Evolutionary conservation across 2,797 vertebrate species (phyloP).

Genomic region (Nasua narica): DNA sequence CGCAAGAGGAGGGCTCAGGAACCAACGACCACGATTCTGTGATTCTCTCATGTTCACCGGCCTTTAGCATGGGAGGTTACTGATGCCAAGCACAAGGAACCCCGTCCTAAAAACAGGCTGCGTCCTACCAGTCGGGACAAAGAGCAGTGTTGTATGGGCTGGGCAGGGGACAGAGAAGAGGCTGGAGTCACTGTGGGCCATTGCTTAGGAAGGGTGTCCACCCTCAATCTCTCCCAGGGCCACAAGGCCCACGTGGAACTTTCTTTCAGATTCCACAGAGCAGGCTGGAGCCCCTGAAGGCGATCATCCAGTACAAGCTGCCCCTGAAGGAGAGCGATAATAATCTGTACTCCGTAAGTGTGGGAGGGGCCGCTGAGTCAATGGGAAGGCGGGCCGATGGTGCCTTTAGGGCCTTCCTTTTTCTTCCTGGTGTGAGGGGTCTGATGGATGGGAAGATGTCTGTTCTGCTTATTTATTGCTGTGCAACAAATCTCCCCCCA

Average conservation of each 20-base stretch:
- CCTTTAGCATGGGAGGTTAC: not conserved
- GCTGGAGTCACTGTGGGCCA: not conserved
- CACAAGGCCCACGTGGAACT: not conserved
- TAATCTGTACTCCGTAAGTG: slow-evolving; percentile 91
- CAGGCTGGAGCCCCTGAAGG: slow-evolving; percentile 90
- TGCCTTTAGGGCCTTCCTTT: not conserved
- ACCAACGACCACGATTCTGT: not conserved
- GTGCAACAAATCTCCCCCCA: no score
- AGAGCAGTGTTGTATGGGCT: not conserved
- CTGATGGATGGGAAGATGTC: not conserved
- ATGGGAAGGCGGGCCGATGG: fast-evolving
- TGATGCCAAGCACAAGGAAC: not conserved
- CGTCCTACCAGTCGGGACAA: not conserved
- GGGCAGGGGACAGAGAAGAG: no score
- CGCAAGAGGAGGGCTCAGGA: not conserved
- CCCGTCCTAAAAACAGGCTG: not conserved
- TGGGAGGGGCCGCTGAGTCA: fast-evolving
- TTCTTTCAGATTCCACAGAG: slow-evolving; percentile 85
- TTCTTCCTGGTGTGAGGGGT: not conserved
- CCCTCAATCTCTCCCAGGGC: not conserved
- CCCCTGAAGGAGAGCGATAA: slow-evolving; percentile 85
- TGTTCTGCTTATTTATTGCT: not conserved
- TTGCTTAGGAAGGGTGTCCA: not conserved
- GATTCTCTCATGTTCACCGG: no score
- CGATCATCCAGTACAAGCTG: slow-evolving; percentile 91